Percentiles rank a stretch among this genome's conserved stretches.
phyloP scores from a whole-genome alignment of 2,797 vertebrate species.

The Pantherophis vulpinus region DNA sequence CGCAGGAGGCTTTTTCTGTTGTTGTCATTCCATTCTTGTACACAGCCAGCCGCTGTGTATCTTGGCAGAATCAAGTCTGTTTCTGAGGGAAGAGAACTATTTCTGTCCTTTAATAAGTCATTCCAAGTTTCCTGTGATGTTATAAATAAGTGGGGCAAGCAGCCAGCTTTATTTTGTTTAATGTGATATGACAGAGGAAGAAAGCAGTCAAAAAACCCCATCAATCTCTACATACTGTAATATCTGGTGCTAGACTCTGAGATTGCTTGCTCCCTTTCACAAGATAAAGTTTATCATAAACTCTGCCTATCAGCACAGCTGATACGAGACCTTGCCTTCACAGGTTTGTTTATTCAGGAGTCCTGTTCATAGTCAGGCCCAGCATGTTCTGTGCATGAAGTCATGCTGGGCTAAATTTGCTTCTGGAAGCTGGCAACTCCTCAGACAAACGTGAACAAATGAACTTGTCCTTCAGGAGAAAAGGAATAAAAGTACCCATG shows the following conservation, averaged over 20 bases:
- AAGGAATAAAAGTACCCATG: conserved; percentile 54
- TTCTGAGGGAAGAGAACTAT: conserved; percentile 71
- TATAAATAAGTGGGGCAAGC: conserved; percentile 74
- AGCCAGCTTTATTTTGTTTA: conserved; percentile 72
- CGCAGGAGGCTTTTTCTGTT: conserved; percentile 46
- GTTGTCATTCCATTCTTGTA: conserved; percentile 54
- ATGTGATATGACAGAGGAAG: conserved; percentile 73
- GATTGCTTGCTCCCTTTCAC: conserved; percentile 45
- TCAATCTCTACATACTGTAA: conserved; percentile 61
- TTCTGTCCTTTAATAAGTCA: conserved; percentile 75
- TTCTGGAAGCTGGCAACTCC: conserved; percentile 45
- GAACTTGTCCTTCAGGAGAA: conserved; percentile 64
- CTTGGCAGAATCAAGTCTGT: conserved; percentile 68
- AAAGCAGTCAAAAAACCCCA: conserved; percentile 56
- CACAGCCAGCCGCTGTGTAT: conserved; percentile 68
- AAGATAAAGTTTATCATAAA: conserved; percentile 68
- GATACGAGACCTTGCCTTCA: conserved; percentile 52
- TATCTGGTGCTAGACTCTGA: conserved; percentile 62
- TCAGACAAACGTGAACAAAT: conserved; percentile 67
- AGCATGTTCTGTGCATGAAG: conserved; percentile 52
- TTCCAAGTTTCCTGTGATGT: conserved; percentile 75
- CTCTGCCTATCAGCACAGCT: conserved; percentile 54
- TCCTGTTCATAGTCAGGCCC: conserved; percentile 20
- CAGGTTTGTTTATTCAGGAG: conserved; percentile 55
- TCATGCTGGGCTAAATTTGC: conserved; percentile 62